A percentile compares a stretch with the other conserved stretches of the same genome.
Conservation (phyloP, 2,113 vertebrate genomes). For the Paradoxurus hermaphroditus region DNA sequence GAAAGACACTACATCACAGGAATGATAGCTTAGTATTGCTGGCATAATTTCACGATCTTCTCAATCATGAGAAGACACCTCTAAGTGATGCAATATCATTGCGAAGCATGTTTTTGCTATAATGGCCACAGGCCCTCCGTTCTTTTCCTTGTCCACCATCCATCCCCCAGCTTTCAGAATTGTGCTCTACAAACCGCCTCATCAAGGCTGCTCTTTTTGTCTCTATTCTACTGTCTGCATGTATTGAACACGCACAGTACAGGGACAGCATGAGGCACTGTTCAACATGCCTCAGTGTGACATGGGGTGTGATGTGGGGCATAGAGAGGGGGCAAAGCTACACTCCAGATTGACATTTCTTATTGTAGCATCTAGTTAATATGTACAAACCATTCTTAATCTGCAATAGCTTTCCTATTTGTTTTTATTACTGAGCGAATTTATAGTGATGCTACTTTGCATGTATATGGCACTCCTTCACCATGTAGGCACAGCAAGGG, state of each 20-base stretch:
- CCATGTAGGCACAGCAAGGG: background rate
- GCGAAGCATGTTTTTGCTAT: background rate
- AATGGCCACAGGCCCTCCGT: background rate
- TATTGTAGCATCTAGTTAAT: background rate
- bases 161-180: background rate
- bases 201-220: background rate
- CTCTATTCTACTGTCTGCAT: background rate
- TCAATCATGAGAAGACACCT: background rate
- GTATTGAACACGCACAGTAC: background rate
- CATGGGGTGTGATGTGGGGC: background rate
- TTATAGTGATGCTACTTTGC: background rate
- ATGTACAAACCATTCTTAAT: background rate
- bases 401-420: background rate
- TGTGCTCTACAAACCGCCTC: background rate
- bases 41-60: background rate
- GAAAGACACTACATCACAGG: background rate
- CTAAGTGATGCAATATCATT: background rate
- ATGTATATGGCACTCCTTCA: too few relatives aligned
- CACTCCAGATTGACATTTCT: background rate
- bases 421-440: background rate
- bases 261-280: background rate
- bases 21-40: background rate
- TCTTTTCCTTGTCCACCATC: background rate
- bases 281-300: rapidly evolving
- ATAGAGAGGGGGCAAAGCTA: background rate